Evolutionary conservation across 2,888 invertebrate genomes (phyloP).

Genomic region (Thera obeliscata): DNA sequence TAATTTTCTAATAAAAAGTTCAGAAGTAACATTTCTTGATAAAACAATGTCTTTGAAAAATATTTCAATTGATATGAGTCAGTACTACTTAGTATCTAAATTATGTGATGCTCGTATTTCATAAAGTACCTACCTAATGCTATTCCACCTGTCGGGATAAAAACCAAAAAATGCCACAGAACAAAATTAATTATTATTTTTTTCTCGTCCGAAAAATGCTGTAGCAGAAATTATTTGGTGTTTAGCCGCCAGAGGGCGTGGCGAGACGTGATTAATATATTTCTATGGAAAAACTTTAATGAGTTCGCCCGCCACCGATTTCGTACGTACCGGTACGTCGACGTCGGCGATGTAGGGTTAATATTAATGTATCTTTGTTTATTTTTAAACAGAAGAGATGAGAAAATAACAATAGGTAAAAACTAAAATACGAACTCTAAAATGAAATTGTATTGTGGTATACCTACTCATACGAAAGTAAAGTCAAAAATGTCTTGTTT

Average conservation of each 20-base stretch:
- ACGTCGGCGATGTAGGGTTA: constrained; percentile 35
- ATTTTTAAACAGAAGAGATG: constrained; percentile 1
- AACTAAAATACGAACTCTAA: too few relatives aligned
- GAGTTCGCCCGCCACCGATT: constrained; percentile 60
- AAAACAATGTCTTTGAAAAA: neutral
- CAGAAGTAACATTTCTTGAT: too few relatives aligned
- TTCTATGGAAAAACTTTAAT: constrained; percentile 79
- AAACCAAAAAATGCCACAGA: constrained; percentile 69
- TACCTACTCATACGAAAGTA: too few relatives aligned
- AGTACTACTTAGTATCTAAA: neutral
- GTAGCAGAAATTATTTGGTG: constrained; percentile 82
- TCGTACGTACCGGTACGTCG: constrained; percentile 15
- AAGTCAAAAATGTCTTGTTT: too few relatives aligned
- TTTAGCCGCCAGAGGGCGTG: constrained; percentile 80
- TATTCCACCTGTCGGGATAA: constrained; percentile 68
- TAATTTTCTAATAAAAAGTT: too few relatives aligned
- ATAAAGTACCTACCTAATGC: constrained; percentile 3
- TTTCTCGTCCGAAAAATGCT: constrained; percentile 67
- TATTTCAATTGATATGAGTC: neutral
- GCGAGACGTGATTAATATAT: constrained; percentile 77
- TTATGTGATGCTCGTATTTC: constrained; percentile 20
- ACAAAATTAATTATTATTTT: constrained; percentile 79
- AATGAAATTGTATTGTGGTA: too few relatives aligned
- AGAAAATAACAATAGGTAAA: neutral
- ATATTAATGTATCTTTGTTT: constrained; percentile 16